Percentiles rank a stretch among this genome's conserved stretches.
These are phyloP conservation scores for Diarsia brunnea DNA, from an alignment of 2,888 invertebrate species.

Conservation along the genomic window DNA sequence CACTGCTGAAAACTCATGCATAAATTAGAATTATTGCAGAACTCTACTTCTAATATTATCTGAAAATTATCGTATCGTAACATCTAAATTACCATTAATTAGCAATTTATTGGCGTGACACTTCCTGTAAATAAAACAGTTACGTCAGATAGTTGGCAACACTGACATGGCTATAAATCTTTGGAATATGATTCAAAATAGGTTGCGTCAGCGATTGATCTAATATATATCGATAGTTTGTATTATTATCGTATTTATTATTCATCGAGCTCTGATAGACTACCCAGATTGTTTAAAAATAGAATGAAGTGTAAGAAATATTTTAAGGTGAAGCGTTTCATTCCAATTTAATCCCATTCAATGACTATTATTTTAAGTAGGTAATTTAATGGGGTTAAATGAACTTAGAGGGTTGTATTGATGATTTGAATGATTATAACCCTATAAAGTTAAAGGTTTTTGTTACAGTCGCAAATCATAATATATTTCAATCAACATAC, in stretches of 20 bases:
- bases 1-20: not conserved
- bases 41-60: slow-evolving; percentile 13
- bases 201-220: slow-evolving; percentile 22
- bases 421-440: too few species aligned
- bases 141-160: slow-evolving; percentile 56
- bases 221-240: slow-evolving; percentile 1
- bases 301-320: not conserved
- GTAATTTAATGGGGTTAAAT: too few species aligned
- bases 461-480: too few species aligned
- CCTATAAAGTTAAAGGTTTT: too few species aligned
- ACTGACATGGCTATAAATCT: slow-evolving; percentile 46
- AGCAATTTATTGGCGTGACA: slow-evolving; percentile 49
- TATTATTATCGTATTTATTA: not conserved
- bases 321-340: not conserved
- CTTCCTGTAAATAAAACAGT: slow-evolving; percentile 64
- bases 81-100: slow-evolving; percentile 51
- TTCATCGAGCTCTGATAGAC: not conserved
- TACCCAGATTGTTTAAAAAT: not conserved
- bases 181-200: slow-evolving; percentile 47
- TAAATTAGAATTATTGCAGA: not conserved
- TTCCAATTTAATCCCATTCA: too few species aligned
- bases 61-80: slow-evolving; percentile 36
- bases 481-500: too few species aligned
- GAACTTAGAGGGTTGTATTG: too few species aligned
- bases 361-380: too few species aligned